phyloP scores from a whole-genome alignment of 1,140 invertebrate species.

The Aphaenogaster rudis region DNA sequence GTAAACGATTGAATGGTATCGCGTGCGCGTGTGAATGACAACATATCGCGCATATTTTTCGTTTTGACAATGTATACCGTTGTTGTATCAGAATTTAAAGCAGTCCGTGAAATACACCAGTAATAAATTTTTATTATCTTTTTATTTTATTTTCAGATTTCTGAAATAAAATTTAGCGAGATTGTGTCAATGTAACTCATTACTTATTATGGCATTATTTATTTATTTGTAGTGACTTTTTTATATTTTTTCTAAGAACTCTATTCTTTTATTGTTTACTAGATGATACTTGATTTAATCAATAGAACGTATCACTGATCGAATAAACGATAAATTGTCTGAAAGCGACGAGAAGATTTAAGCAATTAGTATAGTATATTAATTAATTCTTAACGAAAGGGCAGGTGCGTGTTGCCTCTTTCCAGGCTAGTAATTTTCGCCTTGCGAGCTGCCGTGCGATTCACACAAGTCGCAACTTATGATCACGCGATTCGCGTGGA shows the following conservation, averaged over 20 bases:
- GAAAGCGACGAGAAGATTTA: background rate
- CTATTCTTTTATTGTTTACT: background rate
- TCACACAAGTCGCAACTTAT: conserved; percentile 32
- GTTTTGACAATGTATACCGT: background rate
- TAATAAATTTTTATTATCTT: conserved; percentile 11
- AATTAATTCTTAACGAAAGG: conserved; percentile 46
- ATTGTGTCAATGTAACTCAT: background rate
- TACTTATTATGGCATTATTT: background rate
- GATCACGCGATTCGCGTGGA: conserved; percentile 20
- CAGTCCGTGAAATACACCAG: background rate
- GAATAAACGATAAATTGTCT: background rate
- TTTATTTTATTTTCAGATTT: background rate
- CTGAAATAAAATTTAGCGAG: background rate
- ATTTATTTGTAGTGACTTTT: background rate
- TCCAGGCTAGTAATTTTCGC: conserved; percentile 13
- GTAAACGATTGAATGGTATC: conserved; percentile 19
- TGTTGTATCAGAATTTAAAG: background rate
- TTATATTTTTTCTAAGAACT: background rate
- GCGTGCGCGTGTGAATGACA: background rate
- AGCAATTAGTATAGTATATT: conserved; percentile 32
- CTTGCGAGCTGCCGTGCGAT: background rate
- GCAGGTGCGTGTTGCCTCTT: conserved; percentile 4
- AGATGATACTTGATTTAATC: background rate
- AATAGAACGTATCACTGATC: background rate
- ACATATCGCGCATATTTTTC: background rate